These are phyloP conservation scores for Pseudococcus jackbeardsleyi DNA, from an alignment of 2,888 invertebrate species.

Conservation along the genomic window DNA sequence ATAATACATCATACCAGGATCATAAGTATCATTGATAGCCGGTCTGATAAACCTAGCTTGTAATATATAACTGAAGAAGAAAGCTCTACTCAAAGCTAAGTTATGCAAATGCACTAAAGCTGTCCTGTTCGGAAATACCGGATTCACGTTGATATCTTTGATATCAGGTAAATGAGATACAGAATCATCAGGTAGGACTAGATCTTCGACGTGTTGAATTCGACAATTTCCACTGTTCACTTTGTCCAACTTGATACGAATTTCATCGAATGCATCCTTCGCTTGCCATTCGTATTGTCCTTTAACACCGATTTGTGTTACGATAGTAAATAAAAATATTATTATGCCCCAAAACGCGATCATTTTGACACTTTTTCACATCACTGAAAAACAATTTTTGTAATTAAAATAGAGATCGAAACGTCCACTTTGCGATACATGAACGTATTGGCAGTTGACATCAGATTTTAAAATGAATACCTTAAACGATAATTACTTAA, in stretches of 20 bases:
- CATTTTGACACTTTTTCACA: background rate
- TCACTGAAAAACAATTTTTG: background rate
- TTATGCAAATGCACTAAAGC: slow-evolving; percentile 93
- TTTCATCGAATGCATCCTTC: slow-evolving; percentile 90
- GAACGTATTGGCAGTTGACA: background rate
- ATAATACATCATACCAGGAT: slow-evolving; percentile 98
- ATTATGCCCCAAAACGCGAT: background rate
- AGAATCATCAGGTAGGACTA: slow-evolving; percentile 85
- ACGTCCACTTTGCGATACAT: background rate
- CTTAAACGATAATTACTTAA: background rate
- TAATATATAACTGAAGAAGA: slow-evolving; percentile 95
- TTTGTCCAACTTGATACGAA: slow-evolving; percentile 85
- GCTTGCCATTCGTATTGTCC: slow-evolving; percentile 92
- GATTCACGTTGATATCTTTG: slow-evolving; percentile 93
- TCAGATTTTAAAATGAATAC: too few relatives aligned
- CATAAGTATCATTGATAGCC: slow-evolving; percentile 91
- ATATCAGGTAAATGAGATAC: slow-evolving; percentile 94
- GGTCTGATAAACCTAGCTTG: slow-evolving; percentile 91
- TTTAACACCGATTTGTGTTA: slow-evolving; percentile 65
- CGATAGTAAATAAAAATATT: background rate
- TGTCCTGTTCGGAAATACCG: slow-evolving; percentile 94
- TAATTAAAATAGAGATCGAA: background rate
- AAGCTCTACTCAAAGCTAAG: slow-evolving; percentile 95
- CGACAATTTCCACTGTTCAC: slow-evolving; percentile 90
- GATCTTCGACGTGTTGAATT: slow-evolving; percentile 85